phyloP scores from a whole-genome alignment of 1,140 invertebrate genomes.

The Apis dorsata region DNA sequence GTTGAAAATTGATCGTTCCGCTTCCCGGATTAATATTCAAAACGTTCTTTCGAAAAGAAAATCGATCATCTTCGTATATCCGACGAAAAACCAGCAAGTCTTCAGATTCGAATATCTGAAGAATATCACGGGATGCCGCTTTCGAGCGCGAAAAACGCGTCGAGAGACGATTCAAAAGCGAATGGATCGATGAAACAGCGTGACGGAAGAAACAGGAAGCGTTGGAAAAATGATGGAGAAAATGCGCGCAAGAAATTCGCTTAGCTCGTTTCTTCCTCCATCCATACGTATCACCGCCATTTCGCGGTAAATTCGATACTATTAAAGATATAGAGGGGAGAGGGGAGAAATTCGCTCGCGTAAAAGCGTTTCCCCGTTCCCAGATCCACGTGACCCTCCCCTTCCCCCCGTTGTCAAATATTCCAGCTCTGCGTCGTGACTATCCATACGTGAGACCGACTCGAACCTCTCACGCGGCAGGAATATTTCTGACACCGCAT shows the following conservation, averaged over 20 bases:
- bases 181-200: constrained; percentile 14
- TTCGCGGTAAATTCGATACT: background rate
- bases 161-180: constrained; percentile 1
- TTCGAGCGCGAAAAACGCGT: constrained; percentile 2
- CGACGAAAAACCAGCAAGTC: background rate
- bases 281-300: background rate
- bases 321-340: background rate
- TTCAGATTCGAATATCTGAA: background rate
- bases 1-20: too few species aligned
- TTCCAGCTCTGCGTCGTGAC: constrained; percentile 7
- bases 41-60: too few species aligned
- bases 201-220: background rate
- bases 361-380: background rate
- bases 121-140: background rate
- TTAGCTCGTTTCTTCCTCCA: background rate
- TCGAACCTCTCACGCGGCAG: background rate
- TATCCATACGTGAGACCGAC: constrained; percentile 18
- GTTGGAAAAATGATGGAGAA: constrained; percentile 15
- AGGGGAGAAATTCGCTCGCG: background rate
- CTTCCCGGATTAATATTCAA: too few species aligned
- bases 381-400: background rate
- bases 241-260: constrained; percentile 13
- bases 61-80: too few species aligned
- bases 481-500: constrained; percentile 37
- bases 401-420: background rate